Conservation (phyloP, 2,113 vertebrate genomes). For the Corapipo altera region DNA sequence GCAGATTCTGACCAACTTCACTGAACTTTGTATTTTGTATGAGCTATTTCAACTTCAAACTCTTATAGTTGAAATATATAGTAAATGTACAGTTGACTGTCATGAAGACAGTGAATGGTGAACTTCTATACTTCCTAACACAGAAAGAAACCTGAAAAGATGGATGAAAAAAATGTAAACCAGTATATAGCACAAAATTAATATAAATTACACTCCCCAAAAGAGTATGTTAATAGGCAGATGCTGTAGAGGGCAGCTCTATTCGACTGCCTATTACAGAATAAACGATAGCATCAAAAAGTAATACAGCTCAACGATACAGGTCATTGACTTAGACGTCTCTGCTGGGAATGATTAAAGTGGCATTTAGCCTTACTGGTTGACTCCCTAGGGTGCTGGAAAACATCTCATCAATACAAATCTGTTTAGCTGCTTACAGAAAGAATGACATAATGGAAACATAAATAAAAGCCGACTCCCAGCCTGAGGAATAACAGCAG, state of each 20-base stretch:
- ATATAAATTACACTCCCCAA: background rate
- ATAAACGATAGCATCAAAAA: constrained; percentile 45
- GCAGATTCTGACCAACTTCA: background rate
- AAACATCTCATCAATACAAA: constrained; percentile 39
- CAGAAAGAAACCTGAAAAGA: background rate
- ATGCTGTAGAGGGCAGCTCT: background rate
- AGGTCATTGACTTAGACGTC: constrained; percentile 42
- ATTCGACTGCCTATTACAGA: background rate
- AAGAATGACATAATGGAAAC: background rate
- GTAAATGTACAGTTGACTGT: background rate
- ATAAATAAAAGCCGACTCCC: background rate
- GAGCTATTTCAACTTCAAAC: background rate
- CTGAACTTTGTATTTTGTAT: background rate
- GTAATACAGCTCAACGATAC: constrained; percentile 1
- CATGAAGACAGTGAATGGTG: rapidly evolving
- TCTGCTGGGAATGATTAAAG: constrained; percentile 31
- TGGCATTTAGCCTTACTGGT: background rate
- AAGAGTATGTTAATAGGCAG: background rate
- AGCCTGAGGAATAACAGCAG: background rate
- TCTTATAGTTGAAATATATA: background rate
- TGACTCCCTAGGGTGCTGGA: constrained; percentile 22
- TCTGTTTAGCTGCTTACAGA: constrained; percentile 14
- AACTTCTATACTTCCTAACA: background rate
- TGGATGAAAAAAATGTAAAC: background rate
- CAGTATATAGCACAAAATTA: background rate